Conservation (phyloP, 2,797 vertebrate species). For the Sarcophilus harrisii region DNA sequence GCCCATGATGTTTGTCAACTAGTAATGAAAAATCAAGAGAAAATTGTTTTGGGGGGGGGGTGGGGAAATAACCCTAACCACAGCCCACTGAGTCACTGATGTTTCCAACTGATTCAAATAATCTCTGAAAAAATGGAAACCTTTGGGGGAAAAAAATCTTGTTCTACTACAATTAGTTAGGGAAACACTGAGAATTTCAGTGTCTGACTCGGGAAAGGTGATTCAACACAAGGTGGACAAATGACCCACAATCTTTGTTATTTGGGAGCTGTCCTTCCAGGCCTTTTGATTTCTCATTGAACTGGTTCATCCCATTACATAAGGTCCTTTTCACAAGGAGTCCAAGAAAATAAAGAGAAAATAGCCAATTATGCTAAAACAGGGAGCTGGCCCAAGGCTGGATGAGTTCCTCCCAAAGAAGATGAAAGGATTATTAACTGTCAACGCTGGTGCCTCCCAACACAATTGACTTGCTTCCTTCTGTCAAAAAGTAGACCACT, state of each 20-base stretch:
- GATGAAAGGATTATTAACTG: background rate
- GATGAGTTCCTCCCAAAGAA: background rate
- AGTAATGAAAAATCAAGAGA: background rate
- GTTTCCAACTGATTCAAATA: background rate
- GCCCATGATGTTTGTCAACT: background rate
- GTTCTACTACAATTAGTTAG: background rate
- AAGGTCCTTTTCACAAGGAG: background rate
- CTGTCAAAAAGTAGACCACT: background rate
- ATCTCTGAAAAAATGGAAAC: background rate
- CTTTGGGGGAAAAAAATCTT: background rate
- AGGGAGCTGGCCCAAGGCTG: background rate
- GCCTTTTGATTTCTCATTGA: background rate
- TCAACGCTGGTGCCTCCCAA: background rate
- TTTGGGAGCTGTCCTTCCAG: background rate
- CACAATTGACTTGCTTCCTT: background rate
- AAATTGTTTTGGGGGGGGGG: background rate
- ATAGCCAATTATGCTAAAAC: background rate
- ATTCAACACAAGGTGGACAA: background rate
- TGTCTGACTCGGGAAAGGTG: background rate
- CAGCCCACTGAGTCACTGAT: background rate
- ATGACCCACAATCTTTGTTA: background rate
- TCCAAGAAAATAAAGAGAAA: slow-evolving; percentile 38
- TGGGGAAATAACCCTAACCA: background rate
- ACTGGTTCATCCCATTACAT: slow-evolving; percentile 21
- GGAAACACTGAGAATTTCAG: background rate